These are phyloP conservation scores for Cyclophora albipunctata DNA, from an alignment of 2,888 invertebrate species.

Conservation along the genomic window DNA sequence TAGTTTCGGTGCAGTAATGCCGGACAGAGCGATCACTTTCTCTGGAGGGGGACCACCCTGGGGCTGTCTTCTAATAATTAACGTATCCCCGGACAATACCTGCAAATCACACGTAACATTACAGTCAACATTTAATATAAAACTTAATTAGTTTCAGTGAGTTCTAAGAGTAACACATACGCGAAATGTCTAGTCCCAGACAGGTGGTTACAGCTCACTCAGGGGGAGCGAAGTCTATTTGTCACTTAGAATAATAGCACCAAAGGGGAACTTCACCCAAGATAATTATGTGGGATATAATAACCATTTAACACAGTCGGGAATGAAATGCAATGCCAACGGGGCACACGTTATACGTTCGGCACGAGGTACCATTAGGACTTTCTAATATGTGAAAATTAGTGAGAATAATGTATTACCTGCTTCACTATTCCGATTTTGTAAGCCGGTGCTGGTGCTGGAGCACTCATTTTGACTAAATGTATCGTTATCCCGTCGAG, in stretches of 20 bases:
- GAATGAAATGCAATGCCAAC: slow-evolving; percentile 54
- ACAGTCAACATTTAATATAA: background rate
- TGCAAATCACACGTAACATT: slow-evolving; percentile 43
- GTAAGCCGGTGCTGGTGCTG: slow-evolving; percentile 52
- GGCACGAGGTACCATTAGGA: background rate
- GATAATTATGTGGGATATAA: too few species aligned
- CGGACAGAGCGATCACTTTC: slow-evolving; percentile 91
- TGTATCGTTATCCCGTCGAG: slow-evolving; percentile 34
- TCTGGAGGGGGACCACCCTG: slow-evolving; percentile 94
- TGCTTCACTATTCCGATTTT: slow-evolving; percentile 67
- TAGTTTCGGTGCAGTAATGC: slow-evolving; percentile 93
- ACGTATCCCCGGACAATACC: slow-evolving; percentile 97
- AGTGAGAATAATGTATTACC: slow-evolving; percentile 48
- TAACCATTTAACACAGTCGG: background rate
- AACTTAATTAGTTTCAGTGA: too few species aligned
- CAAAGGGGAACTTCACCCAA: too few species aligned
- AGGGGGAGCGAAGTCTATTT: too few species aligned
- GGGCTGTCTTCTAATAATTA: slow-evolving; percentile 90
- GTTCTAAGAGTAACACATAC: too few species aligned
- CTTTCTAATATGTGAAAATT: slow-evolving; percentile 7
- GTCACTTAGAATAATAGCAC: too few species aligned
- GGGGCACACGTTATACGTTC: slow-evolving; percentile 41
- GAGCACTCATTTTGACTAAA: slow-evolving; percentile 60
- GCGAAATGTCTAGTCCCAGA: too few species aligned
- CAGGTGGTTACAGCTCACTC: too few species aligned